Base-by-base conservation (phyloP, 2,888 invertebrate species). In the Tuberolachnus salignus region DNA sequence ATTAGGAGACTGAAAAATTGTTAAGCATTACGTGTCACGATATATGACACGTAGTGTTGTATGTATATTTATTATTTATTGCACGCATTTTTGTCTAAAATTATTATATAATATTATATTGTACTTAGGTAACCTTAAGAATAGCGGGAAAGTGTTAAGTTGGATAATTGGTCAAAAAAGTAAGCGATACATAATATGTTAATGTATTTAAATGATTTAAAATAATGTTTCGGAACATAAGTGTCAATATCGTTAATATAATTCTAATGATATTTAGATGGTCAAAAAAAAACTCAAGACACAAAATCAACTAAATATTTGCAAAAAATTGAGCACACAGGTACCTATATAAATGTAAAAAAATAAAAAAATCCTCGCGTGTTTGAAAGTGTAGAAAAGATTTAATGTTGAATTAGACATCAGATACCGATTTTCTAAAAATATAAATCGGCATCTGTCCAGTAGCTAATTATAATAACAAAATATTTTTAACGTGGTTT, bases 121-220 rank as follows among this genome's bases (percentile, higher is more conserved):
- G 57, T 78, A 59, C 91, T 89, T 91, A 94, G 94, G 94, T 90
- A 92, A 94, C 91, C 93, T 95, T 90, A 93, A 91, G 90, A 92
- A 94, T 87, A 94, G 95, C 91, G 93, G 93, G 88, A 93, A 93
- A 90, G 94, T 95, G 89, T 92, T 95, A 90, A 92, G 93, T 90
- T 95, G 95, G 95, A 92, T 95, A 89, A 90, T 94, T 89, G 92
- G 93, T 89, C 94, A 95, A 90, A 94, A 94, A 93, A 94, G 94
- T 94, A 94, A 94, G 94, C 78, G 26, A 69, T 59, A 66, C 21
- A 44, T 19, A 21, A 51, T 51, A 42, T 57, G 19, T 57, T 67
- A 46, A 66, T 57, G 46, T 66, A 64, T 46, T 57, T 67, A 57
- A 75, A 57, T 75, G 10, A 75, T 49, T 26, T 74, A 34, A 23